Percentiles rank a stretch among this genome's conserved stretches.
These are phyloP conservation scores for Scrobipalpa atriplicella DNA, from an alignment of 2,888 invertebrate species.

Conservation along the genomic window DNA sequence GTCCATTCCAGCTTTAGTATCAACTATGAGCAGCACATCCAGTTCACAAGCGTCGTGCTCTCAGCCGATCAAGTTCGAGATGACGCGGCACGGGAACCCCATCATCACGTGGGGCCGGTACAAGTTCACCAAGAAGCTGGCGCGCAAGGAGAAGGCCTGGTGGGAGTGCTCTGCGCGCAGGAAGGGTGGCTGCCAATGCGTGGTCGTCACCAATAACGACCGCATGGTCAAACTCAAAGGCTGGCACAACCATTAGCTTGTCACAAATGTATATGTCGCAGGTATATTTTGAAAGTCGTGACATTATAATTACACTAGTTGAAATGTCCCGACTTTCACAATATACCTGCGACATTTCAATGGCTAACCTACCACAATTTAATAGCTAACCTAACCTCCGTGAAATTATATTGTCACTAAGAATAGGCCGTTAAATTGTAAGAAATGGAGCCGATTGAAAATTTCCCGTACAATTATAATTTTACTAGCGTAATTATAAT, in stretches of 20 bases:
- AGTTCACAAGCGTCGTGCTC: background rate
- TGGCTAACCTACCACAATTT: no score
- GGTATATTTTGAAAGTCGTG: no score
- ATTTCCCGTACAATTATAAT: no score
- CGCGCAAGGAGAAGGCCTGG: slow-evolving; percentile 65
- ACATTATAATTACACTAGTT: no score
- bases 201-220: slow-evolving; percentile 65
- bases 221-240: slow-evolving; percentile 65
- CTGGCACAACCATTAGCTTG: slow-evolving; percentile 66
- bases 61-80: slow-evolving; percentile 43
- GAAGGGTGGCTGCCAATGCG: slow-evolving; percentile 60
- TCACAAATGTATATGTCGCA: no score
- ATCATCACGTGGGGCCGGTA: slow-evolving; percentile 72
- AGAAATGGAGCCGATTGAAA: no score
- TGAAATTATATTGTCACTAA: no score
- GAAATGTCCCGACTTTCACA: no score
- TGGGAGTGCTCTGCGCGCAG: slow-evolving; percentile 72
- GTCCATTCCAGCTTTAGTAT: background rate
- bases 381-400: no score
- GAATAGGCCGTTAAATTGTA: no score
- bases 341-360: no score
- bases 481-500: no score
- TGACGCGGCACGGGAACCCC: slow-evolving; percentile 66
- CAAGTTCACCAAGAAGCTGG: slow-evolving; percentile 66
- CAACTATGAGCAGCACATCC: background rate